Base-by-base conservation (phyloP, 2,797 vertebrate genomes). In the Gila robusta region DNA sequence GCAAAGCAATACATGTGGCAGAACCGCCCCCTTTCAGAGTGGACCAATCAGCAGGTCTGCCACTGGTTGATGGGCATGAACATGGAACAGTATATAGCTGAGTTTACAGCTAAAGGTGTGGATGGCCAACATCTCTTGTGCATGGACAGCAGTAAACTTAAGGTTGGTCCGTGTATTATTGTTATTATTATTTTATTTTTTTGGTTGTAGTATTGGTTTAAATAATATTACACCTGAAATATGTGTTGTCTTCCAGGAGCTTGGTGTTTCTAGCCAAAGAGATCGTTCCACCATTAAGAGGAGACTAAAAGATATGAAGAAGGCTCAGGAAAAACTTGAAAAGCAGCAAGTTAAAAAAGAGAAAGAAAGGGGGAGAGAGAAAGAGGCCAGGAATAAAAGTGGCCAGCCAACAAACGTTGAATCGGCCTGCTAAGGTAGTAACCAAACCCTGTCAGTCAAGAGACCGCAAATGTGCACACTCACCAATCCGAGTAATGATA, bases 261-360 rank as follows among this genome's bases (percentile, higher is more conserved):
- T 98, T 82, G 96, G 97, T 11, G 96, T 97, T 91, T 94, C 94
- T 83, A 96, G 95, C 91, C 97, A 96, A 85, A 96, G 93, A 41
- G 96, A 98, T 86, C 95, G 97, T 26, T 93, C 96, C 21, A 93
- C 90, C 72, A 95, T 98, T 87, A 97, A 97, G 94, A 98, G 96
- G 91, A 97, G 96, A 92, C 94, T 98, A 69, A 97, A 96, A 91
- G 97, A 97, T 92, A 97, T 98, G 90, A 97, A 93, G 90, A 97
- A 96, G 92, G 93, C 92, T 6, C 95, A 96, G 91, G 97, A 97
- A 79, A 98, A 96, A 89, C 80, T 92, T 81, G 95, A 95, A 85
- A 96, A 94, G 78, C 94, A 96, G 74, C 94, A 90, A 84, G 96
- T 94, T 83, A 97, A 96, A 90, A 95, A 92, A 89, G 96, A 94